Conservation (phyloP, 2,888 invertebrate species). For the Adela reaumurella region DNA sequence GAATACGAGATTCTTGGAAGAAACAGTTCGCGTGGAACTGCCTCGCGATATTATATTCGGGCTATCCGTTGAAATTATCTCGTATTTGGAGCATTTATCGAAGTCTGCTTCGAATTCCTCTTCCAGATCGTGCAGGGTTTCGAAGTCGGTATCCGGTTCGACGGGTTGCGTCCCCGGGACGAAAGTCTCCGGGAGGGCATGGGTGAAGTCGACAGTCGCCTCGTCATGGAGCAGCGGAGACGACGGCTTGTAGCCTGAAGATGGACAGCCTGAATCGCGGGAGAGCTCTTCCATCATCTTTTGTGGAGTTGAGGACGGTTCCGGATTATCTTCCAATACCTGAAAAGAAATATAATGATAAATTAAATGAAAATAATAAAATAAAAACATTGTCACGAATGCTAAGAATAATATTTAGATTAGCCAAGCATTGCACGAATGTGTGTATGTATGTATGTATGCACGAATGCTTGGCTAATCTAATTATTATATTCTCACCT, state of each 20-base stretch:
- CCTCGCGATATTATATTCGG: conserved; percentile 44
- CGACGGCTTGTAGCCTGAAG: conserved; percentile 2
- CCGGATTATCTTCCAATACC: conserved; percentile 5
- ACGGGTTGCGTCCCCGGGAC: not conserved
- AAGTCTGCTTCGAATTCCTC: conserved; percentile 42
- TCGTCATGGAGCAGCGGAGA: not conserved
- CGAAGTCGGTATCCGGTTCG: conserved; percentile 28
- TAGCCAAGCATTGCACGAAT: too few species aligned
- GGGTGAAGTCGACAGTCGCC: not conserved
- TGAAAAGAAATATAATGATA: too few species aligned
- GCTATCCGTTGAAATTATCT: conserved; percentile 48
- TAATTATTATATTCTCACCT: too few species aligned
- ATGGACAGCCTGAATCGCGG: conserved; percentile 1
- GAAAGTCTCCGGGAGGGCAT: conserved; percentile 4
- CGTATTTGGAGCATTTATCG: conserved; percentile 43
- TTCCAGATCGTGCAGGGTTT: conserved; percentile 41
- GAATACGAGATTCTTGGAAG: conserved; percentile 34
- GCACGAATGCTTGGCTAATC: too few species aligned
- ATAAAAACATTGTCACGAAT: not conserved
- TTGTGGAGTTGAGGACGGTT: not conserved
- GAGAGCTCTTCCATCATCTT: not conserved
- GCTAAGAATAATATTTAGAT: too few species aligned
- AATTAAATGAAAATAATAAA: not conserved
- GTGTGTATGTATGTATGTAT: too few species aligned
- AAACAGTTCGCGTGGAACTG: conserved; percentile 28